Evolutionary conservation across 2,113 vertebrate species (phyloP).

Genomic region (Erinaceus europaeus): DNA sequence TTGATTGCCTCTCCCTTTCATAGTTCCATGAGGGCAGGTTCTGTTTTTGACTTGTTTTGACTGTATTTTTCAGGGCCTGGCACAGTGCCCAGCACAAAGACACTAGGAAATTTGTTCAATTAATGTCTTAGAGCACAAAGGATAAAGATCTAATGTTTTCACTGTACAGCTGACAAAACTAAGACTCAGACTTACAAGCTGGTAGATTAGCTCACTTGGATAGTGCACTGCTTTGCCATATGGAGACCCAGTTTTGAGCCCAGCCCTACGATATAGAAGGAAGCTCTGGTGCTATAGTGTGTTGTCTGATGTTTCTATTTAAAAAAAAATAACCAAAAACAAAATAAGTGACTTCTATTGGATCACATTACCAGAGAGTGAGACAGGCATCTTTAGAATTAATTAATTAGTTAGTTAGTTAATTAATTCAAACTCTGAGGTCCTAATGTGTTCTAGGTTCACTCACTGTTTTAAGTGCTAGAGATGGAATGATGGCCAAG

Average conservation of each 20-base stretch:
- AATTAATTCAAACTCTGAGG: constrained; percentile 14
- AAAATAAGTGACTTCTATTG: neutral
- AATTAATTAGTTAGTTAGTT: neutral
- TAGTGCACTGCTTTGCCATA: too few species aligned
- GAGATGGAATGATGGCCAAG: neutral
- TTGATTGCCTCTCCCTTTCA: constrained; percentile 4
- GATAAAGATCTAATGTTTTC: constrained; percentile 4
- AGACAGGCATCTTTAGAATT: neutral
- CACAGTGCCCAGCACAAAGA: neutral
- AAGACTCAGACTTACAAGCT: constrained; percentile 5
- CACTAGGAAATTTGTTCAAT: neutral
- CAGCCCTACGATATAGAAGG: too few species aligned
- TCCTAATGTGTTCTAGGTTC: neutral
- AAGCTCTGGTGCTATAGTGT: too few species aligned
- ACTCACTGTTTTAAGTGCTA: neutral
- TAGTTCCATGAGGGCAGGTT: constrained; percentile 1
- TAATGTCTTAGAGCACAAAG: neutral
- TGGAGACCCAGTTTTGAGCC: too few species aligned
- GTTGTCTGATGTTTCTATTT: too few species aligned
- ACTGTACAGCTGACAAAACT: constrained; percentile 30
- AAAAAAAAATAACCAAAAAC: too few species aligned
- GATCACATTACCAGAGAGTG: neutral
- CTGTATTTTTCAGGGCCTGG: constrained; percentile 8
- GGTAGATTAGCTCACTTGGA: too few species aligned
- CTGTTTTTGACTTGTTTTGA: neutral